These are phyloP conservation scores for Albula goreensis DNA, from an alignment of 2,113 vertebrate genomes.

Conservation along the genomic window DNA sequence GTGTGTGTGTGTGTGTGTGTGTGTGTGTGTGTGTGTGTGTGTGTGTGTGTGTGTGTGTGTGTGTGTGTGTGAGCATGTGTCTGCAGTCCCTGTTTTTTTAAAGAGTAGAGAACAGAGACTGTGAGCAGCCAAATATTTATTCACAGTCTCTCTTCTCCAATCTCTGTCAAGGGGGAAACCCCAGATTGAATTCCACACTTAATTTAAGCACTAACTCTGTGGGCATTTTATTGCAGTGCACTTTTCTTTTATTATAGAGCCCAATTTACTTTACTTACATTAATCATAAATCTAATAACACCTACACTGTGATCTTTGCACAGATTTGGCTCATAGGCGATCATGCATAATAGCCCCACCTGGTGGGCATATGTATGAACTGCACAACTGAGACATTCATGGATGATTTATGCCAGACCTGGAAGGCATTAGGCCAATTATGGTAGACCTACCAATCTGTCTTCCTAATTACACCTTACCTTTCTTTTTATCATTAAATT, in stretches of 20 bases:
- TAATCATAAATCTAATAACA: neutral
- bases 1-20: conserved; percentile 12
- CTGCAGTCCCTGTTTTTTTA: neutral
- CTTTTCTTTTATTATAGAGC: neutral
- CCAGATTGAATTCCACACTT: neutral
- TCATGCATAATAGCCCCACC: neutral
- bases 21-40: conserved; percentile 5
- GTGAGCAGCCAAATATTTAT: neutral
- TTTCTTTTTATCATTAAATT: conserved; percentile 9
- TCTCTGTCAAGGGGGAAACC: neutral
- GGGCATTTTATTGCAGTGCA: neutral
- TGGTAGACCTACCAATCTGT: no score
- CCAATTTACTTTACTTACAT: neutral
- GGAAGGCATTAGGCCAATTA: neutral
- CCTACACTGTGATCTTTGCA: neutral
- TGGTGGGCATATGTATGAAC: conserved; percentile 6
- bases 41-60: neutral
- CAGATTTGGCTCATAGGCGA: neutral
- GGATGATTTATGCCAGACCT: neutral
- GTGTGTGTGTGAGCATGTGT: neutral
- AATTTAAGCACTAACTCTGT: neutral
- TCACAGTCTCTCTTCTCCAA: neutral
- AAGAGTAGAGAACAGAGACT: neutral
- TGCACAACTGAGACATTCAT: neutral
- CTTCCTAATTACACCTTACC: conserved; percentile 10